These are phyloP conservation scores for Choloepus didactylus DNA, from an alignment of 2,797 vertebrate species.

Conservation along the genomic window DNA sequence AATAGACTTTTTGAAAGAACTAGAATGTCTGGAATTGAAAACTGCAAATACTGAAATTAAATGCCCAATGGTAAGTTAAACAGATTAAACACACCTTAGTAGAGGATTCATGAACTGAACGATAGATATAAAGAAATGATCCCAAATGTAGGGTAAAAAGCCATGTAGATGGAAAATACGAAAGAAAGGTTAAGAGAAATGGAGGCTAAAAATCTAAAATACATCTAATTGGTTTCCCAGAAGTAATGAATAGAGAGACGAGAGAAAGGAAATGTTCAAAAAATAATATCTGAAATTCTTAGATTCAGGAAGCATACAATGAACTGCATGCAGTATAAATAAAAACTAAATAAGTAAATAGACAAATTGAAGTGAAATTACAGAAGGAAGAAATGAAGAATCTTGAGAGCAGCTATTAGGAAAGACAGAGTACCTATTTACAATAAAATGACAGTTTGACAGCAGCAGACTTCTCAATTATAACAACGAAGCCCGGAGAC, in stretches of 20 bases:
- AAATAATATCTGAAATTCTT: background rate
- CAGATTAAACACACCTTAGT: background rate
- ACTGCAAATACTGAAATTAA: slow-evolving; percentile 39
- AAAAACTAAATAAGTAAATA: background rate
- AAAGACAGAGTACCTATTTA: background rate
- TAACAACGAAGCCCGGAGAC: background rate
- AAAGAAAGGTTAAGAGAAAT: background rate
- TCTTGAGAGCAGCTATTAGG: slow-evolving; percentile 35
- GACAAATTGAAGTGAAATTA: background rate
- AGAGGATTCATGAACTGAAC: slow-evolving; percentile 17
- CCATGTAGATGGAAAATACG: background rate
- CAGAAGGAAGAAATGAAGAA: background rate
- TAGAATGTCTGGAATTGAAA: slow-evolving; percentile 32
- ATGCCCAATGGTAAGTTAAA: slow-evolving; percentile 5
- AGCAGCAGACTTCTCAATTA: background rate
- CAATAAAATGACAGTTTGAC: background rate
- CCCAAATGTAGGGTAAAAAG: background rate
- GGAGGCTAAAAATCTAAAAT: background rate
- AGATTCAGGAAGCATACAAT: background rate
- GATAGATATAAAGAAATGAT: slow-evolving; percentile 6
- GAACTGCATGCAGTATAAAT: background rate
- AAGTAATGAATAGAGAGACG: background rate
- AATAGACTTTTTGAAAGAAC: background rate
- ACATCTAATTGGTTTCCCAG: background rate
- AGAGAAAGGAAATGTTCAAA: background rate